Percentiles rank a stretch among this genome's conserved stretches.
phyloP scores from a whole-genome alignment of 1,140 invertebrate species.

The Musca domestica region DNA sequence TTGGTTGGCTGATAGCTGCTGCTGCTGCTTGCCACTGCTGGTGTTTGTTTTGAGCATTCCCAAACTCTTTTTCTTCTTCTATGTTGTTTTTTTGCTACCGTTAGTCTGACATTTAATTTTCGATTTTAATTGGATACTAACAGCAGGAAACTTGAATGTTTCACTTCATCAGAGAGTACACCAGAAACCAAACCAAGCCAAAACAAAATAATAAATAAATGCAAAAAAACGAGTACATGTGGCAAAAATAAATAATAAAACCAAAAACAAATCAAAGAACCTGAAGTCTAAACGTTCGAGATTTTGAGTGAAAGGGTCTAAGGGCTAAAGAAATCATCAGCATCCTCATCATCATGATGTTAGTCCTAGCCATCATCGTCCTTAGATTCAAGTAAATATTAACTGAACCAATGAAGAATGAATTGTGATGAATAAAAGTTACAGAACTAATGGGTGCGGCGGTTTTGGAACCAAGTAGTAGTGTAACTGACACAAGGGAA shows the following conservation, averaged over 20 bases:
- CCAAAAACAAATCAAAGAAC: conserved; percentile 9
- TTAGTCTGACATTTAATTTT: conserved; percentile 32
- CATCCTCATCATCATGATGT: no score
- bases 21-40: background rate
- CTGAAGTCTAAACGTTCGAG: background rate
- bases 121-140: conserved; percentile 50
- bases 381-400: conserved; percentile 1
- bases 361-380: no score
- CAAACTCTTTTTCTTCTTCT: background rate
- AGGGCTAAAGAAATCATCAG: no score
- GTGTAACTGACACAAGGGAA: no score
- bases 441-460: no score
- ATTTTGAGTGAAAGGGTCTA: no score
- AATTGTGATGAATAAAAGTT: background rate
- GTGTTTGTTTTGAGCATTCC: conserved; percentile 13
- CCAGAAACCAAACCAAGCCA: background rate
- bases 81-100: conserved; percentile 14
- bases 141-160: conserved; percentile 44
- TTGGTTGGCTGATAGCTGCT: no score
- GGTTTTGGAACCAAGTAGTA: no score
- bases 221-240: conserved; percentile 1
- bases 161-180: conserved; percentile 12
- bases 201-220: conserved; percentile 23
- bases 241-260: conserved; percentile 12
- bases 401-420: conserved; percentile 14